Evolutionary conservation across 2,113 vertebrate genomes (phyloP).

Genomic region (Labeo catla): DNA sequence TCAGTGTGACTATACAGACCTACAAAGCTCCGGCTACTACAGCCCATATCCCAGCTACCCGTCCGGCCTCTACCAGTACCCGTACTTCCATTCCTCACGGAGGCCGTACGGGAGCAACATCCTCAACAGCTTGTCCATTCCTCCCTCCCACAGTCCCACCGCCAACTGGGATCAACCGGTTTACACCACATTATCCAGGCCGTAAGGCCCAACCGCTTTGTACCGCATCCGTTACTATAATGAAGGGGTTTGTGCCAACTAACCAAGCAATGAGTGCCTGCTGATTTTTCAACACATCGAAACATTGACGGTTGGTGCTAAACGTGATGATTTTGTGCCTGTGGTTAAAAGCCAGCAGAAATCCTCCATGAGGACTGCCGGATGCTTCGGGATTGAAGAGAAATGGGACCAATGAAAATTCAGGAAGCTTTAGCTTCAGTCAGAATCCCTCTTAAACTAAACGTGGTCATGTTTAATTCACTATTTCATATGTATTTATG

Average conservation of each 20-base stretch:
- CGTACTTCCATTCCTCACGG: constrained; percentile 92
- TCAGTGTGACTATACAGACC: constrained; percentile 95
- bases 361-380: constrained; percentile 68
- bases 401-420: background rate
- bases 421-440: no score
- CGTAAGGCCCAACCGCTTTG: background rate
- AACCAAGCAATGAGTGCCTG: constrained; percentile 84
- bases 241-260: constrained; percentile 39
- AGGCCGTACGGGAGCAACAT: constrained; percentile 88
- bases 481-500: background rate
- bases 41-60: constrained; percentile 89
- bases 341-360: constrained; percentile 62
- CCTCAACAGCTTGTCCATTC: constrained; percentile 89
- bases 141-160: constrained; percentile 88
- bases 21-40: constrained; percentile 92
- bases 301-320: constrained; percentile 54
- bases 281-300: constrained; percentile 72
- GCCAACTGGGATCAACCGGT: constrained; percentile 95
- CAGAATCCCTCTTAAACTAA: background rate
- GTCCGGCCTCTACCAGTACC: constrained; percentile 92
- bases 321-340: constrained; percentile 59
- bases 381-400: background rate
- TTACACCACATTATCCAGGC: constrained; percentile 94
- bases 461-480: background rate
- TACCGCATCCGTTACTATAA: background rate